Conservation (phyloP, 2,888 invertebrate genomes). For the Drosophila atripex region DNA sequence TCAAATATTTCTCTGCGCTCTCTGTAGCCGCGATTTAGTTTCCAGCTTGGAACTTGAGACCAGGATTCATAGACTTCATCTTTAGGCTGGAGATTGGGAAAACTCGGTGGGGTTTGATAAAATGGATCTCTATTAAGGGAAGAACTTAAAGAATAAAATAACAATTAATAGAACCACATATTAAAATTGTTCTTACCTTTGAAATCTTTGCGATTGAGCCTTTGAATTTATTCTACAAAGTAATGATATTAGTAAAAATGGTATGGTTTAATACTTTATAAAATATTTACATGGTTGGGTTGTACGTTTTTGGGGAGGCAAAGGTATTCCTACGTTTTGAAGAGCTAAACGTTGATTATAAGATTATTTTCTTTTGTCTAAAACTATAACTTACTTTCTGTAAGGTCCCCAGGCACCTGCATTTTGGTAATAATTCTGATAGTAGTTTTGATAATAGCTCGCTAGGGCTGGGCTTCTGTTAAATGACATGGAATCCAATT, state of each 20-base stretch:
- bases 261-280: too few relatives aligned
- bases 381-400: not conserved
- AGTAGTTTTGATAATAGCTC: not conserved
- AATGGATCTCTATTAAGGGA: slow-evolving; percentile 19
- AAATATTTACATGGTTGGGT: too few relatives aligned
- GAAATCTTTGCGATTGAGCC: not conserved
- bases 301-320: too few relatives aligned
- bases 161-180: not conserved
- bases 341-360: too few relatives aligned
- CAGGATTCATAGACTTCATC: slow-evolving; percentile 45
- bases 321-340: too few relatives aligned
- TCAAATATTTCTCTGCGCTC: slow-evolving; percentile 71
- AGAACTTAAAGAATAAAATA: too few relatives aligned
- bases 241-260: not conserved
- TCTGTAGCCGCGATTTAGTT: slow-evolving; percentile 61
- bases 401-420: not conserved
- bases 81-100: slow-evolving; percentile 5
- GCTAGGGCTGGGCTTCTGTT: not conserved
- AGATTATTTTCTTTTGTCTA: too few relatives aligned
- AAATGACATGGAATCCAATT: slow-evolving; percentile 35
- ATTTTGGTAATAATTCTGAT: not conserved
- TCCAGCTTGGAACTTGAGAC: slow-evolving; percentile 51
- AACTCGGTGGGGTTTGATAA: slow-evolving; percentile 49
- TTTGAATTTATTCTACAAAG: not conserved
- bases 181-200: not conserved